Evolutionary conservation across 2,113 vertebrate genomes (phyloP).

Genomic region (Pedionomus torquatus): DNA sequence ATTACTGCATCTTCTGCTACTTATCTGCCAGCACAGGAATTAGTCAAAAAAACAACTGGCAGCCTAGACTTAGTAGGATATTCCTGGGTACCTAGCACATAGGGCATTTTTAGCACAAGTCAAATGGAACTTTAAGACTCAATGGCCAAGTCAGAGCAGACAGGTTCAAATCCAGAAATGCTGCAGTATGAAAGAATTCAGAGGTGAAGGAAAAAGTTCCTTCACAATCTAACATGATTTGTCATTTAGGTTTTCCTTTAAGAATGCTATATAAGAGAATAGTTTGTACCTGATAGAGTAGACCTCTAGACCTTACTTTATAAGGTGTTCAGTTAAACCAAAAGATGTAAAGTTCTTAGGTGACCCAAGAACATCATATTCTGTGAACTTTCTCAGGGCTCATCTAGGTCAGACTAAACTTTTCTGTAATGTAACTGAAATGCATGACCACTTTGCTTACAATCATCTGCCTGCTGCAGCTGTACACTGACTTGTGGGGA

Average conservation of each 20-base stretch:
- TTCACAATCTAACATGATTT: neutral
- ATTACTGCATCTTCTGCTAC: neutral
- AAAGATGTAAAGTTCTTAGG: neutral
- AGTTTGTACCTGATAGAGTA: neutral
- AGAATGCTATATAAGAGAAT: neutral
- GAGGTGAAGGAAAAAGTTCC: neutral
- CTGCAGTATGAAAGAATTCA: conserved; percentile 17
- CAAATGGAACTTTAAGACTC: conserved; percentile 15
- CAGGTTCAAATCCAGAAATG: conserved; percentile 23
- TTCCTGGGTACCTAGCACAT: neutral
- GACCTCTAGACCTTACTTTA: neutral
- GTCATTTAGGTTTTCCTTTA: neutral
- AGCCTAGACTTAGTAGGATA: neutral
- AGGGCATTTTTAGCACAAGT: neutral
- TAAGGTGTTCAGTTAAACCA: neutral
- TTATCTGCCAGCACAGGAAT: neutral
- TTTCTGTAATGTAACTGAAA: neutral
- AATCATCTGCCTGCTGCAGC: neutral
- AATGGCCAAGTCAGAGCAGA: neutral
- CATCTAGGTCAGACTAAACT: neutral
- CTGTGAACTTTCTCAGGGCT: neutral
- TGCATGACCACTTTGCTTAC: neutral
- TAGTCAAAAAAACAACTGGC: neutral
- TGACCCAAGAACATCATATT: neutral
- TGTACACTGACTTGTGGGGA: neutral